Evolutionary conservation across 2,797 vertebrate species (phyloP).

Genomic region (Pseudomugil gertrudae): DNA sequence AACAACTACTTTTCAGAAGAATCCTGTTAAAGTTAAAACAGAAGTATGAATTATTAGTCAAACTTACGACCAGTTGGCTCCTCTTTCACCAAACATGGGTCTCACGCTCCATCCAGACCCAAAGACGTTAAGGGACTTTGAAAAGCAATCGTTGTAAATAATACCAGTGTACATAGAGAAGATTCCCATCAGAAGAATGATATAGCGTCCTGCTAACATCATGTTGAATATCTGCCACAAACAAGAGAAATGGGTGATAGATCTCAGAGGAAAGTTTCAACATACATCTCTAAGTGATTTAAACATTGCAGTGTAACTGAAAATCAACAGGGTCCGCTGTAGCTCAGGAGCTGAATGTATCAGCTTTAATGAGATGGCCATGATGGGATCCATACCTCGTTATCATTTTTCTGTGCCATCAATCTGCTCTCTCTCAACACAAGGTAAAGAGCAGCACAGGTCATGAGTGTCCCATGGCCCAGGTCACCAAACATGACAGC

Average conservation of each 20-base stretch:
- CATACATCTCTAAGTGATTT: background rate
- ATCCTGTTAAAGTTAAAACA: background rate
- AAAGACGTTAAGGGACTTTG: constrained; percentile 94
- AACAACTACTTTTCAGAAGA: background rate
- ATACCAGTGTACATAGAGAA: constrained; percentile 97
- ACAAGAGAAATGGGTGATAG: background rate
- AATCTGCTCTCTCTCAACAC: constrained; percentile 94
- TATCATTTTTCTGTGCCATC: constrained; percentile 94
- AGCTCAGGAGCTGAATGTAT: background rate
- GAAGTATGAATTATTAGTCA: background rate
- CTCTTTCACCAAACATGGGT: constrained; percentile 86
- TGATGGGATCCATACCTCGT: constrained; percentile 84
- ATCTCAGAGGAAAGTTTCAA: background rate
- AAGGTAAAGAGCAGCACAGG: constrained; percentile 93
- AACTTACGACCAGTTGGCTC: constrained; percentile 92
- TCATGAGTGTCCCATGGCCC: constrained; percentile 94
- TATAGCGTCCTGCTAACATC: constrained; percentile 95
- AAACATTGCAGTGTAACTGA: background rate
- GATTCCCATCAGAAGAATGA: constrained; percentile 95
- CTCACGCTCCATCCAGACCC: constrained; percentile 95
- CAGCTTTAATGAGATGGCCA: constrained; percentile 11
- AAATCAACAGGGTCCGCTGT: background rate
- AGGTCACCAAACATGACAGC: constrained; percentile 99
- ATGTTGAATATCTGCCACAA: constrained; percentile 91
- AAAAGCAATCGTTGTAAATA: constrained; percentile 99